Base-by-base conservation (phyloP, 2,888 invertebrate genomes). In the Drosophila vallismaia region DNA sequence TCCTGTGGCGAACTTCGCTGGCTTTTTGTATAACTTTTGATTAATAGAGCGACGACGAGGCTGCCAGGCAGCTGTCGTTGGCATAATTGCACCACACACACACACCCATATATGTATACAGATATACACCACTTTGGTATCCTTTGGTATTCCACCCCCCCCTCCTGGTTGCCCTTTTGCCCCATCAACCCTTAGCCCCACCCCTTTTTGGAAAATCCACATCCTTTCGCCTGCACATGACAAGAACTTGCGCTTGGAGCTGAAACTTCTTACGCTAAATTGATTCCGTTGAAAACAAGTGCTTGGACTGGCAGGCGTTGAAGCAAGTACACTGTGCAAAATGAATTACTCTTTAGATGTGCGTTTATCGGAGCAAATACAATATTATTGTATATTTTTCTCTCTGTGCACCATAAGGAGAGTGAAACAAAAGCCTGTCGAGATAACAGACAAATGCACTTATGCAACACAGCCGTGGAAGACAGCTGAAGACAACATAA, bases 21-120 rank as follows among this genome's bases (percentile, higher is more conserved):
- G 79, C 77, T 82, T 83, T 82, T 78, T 80, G 74, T 79, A 80
- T 74, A 81, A 81, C 83, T 83, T 81, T 81, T 81, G 83, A 83
- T 83, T 81, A 81, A 81, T 83, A 81, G 83, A 81, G 77, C 71
- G 62, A 68, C 66, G 67, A 55, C 56, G 44, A 52, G 60, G 49
- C 53, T 42, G 54, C 31, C 48, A 60, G 67, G 57, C 58, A 64
- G 53, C 48, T 71, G 74, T 63, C 64, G 70, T 66, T 79, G 71
- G 62, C 79, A 81, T 81, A 81, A 81, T 81, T 81, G 83, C 83
- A 64, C 77, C 83, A 69, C 81, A 83, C 51, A 54, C 48, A 66
- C 29, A 50, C 33, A 31, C 46, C 42, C 36, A 36, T 4, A 5
- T n/a, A 36, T 12, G n/a, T n/a, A n/a, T n/a, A n/a, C n/a, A 33